Evolutionary conservation across 2,888 invertebrate species (phyloP).

Genomic region (Clunio marinus): DNA sequence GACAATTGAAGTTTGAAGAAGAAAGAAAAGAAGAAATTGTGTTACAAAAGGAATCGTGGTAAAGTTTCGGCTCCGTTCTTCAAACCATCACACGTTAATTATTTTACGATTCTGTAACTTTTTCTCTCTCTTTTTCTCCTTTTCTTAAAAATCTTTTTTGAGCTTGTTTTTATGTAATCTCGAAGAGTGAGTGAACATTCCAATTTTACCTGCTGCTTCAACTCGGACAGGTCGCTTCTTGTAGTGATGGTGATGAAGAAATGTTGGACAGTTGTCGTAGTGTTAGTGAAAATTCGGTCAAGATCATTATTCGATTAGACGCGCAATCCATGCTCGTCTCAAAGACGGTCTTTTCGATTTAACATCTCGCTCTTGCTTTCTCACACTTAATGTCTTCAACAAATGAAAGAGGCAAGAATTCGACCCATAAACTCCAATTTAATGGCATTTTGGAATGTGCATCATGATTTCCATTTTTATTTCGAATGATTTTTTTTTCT

Average conservation of each 20-base stretch:
- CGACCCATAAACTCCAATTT: conserved; percentile 34
- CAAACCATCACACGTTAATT: conserved; percentile 33
- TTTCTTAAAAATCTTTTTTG: background rate
- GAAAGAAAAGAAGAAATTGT: background rate
- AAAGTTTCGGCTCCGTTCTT: background rate
- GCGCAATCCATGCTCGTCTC: background rate
- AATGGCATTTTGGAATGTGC: conserved; percentile 36
- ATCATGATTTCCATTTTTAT: conserved; percentile 26
- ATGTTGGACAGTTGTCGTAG: background rate
- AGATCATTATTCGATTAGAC: conserved; percentile 38
- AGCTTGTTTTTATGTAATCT: conserved; percentile 29
- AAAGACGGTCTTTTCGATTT: background rate
- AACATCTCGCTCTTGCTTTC: background rate
- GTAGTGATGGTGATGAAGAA: too few species aligned
- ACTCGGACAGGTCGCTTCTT: background rate
- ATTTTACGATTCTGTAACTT: conserved; percentile 28
- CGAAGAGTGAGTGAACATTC: background rate
- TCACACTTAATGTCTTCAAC: background rate
- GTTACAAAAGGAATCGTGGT: background rate
- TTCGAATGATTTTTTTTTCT: background rate
- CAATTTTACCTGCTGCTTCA: conserved; percentile 21
- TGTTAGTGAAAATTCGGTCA: conserved; percentile 36
- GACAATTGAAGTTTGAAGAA: background rate
- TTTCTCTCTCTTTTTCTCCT: background rate
- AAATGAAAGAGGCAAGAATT: too few species aligned